phyloP scores from a whole-genome alignment of 2,797 vertebrate genomes.

The Arctocebus calabarensis region DNA sequence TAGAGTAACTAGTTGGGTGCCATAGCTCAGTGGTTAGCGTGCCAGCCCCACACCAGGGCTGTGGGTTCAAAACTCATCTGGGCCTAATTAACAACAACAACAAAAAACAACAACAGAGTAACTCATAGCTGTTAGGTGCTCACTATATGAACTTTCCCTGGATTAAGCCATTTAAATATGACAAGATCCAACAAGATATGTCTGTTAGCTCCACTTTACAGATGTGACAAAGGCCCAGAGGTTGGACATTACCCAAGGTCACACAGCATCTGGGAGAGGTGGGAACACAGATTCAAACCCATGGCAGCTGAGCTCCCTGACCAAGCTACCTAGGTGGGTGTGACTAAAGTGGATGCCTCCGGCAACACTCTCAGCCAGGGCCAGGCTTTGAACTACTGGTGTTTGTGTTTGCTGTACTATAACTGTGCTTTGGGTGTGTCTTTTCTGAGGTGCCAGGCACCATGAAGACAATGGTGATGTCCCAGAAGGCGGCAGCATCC shows the following conservation, averaged over 20 bases:
- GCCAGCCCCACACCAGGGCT: too few relatives aligned
- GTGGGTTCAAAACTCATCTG: too few relatives aligned
- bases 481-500: not conserved
- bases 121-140: not conserved
- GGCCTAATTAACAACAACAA: too few relatives aligned
- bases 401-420: not conserved
- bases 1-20: too few relatives aligned
- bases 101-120: not conserved
- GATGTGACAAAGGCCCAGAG: not conserved
- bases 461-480: not conserved
- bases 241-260: not conserved
- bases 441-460: not conserved
- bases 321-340: not conserved
- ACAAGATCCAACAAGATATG: not conserved
- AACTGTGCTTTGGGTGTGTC: not conserved
- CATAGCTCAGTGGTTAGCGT: too few relatives aligned
- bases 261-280: fast-evolving
- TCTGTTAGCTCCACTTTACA: not conserved
- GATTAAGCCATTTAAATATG: not conserved
- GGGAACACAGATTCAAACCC: not conserved
- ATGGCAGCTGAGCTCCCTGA: not conserved
- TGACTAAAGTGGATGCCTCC: not conserved
- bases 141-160: too few relatives aligned
- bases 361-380: not conserved
- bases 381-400: not conserved